A percentile compares a stretch with the other conserved stretches of the same genome.
These are phyloP conservation scores for Gastrophysa polygoni DNA, from an alignment of 2,888 invertebrate species.

Conservation along the genomic window DNA sequence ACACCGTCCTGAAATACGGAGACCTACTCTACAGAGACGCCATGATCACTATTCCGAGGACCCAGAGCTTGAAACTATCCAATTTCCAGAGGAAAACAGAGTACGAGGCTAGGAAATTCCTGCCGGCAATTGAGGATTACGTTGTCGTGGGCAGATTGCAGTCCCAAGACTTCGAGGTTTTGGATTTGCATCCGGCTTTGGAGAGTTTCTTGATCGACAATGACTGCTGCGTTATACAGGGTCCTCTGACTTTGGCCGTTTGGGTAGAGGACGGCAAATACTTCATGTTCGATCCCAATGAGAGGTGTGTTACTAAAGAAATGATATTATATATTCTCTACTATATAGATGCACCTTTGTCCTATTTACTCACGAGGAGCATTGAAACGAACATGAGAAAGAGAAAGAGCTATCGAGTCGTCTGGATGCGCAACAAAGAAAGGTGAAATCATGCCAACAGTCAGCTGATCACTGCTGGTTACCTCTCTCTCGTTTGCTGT, in stretches of 20 bases:
- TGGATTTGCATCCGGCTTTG: conserved; percentile 54
- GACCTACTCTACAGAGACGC: conserved; percentile 52
- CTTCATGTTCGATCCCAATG: conserved; percentile 60
- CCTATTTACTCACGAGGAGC: too few species aligned
- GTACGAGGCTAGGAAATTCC: conserved; percentile 45
- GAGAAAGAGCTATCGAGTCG: too few species aligned
- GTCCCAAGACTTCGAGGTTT: conserved; percentile 45
- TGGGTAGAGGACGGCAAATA: conserved; percentile 56
- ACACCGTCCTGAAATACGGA: conserved; percentile 54
- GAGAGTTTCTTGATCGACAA: conserved; percentile 52
- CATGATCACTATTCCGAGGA: conserved; percentile 41
- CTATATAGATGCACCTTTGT: too few species aligned
- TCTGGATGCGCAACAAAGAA: too few species aligned
- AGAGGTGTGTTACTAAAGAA: too few species aligned
- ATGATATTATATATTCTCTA: too few species aligned
- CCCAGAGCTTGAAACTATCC: conserved; percentile 36
- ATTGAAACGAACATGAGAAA: too few species aligned
- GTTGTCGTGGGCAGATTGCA: conserved; percentile 53
- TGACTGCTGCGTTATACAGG: conserved; percentile 54
- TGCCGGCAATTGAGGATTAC: conserved; percentile 48
- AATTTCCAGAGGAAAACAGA: conserved; percentile 46
- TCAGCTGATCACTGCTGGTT: too few species aligned
- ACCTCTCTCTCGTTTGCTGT: too few species aligned
- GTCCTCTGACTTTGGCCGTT: conserved; percentile 55
- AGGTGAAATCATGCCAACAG: too few species aligned